A percentile compares a stretch with the other conserved stretches of the same genome.
Evolutionary conservation across 30 jellyfish, hydroid and myxozoan species (phyloP).

Genomic region (Clytia hemisphaerica): DNA sequence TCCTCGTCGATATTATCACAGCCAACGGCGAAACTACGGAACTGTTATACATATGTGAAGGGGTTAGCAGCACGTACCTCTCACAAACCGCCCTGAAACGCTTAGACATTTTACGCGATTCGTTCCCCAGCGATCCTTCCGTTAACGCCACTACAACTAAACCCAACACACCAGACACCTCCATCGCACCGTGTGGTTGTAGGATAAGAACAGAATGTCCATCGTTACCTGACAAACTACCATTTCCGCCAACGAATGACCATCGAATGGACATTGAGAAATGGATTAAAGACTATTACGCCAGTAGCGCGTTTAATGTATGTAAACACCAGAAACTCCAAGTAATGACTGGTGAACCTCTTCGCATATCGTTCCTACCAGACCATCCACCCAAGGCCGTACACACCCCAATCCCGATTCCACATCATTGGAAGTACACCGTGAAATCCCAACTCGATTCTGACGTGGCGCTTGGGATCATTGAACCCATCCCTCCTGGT

Average conservation of each 20-base stretch:
- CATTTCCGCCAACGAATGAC: not conserved
- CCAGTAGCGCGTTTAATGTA: slow-evolving; percentile 4
- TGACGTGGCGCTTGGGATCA: slow-evolving; percentile 28
- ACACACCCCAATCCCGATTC: slow-evolving; percentile 20
- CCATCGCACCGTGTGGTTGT: slow-evolving; percentile 6
- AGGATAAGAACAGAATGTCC: not conserved
- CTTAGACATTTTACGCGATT: not conserved
- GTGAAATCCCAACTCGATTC: slow-evolving; percentile 21
- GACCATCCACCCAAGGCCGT: not conserved
- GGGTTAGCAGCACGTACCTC: slow-evolving; percentile 1
- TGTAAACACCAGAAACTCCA: slow-evolving; percentile 1
- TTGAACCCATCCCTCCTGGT: slow-evolving; percentile 43
- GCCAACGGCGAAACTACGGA: not conserved
- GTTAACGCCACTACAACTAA: not conserved
- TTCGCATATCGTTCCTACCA: not conserved
- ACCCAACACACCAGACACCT: not conserved
- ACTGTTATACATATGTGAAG: slow-evolving; percentile 12
- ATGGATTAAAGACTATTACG: not conserved
- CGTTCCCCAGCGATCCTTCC: slow-evolving; percentile 21
- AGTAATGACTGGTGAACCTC: slow-evolving; percentile 17
- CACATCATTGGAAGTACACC: slow-evolving; percentile 24
- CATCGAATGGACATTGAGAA: not conserved
- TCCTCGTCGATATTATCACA: not conserved
- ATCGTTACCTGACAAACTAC: not conserved
- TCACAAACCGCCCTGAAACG: slow-evolving; percentile 3